Evolutionary conservation across 2,797 vertebrate genomes (phyloP).

Genomic region (Halcyon leucocephala): DNA sequence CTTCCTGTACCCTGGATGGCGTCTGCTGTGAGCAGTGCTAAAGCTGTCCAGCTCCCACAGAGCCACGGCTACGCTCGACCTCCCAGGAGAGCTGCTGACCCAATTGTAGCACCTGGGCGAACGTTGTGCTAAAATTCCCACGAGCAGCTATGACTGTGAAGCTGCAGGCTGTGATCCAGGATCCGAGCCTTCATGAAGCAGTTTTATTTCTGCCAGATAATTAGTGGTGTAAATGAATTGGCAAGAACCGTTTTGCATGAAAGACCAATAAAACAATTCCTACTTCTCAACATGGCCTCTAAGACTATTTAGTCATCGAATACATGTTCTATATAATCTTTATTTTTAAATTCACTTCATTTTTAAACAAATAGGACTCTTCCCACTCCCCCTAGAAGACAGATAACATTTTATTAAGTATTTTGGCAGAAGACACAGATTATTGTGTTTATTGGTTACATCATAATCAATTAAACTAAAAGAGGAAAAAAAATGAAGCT

Average conservation of each 20-base stretch:
- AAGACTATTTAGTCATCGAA: neutral
- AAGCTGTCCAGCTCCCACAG: neutral
- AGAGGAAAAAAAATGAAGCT: conserved; percentile 15
- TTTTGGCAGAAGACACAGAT: conserved; percentile 41
- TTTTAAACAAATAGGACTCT: neutral
- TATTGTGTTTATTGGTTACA: conserved; percentile 36
- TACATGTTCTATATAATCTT: neutral
- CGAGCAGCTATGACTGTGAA: neutral
- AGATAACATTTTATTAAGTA: neutral
- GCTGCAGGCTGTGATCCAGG: neutral
- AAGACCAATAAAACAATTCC: neutral
- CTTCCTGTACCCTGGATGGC: neutral
- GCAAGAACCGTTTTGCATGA: neutral
- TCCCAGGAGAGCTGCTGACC: neutral
- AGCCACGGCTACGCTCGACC: fast-evolving
- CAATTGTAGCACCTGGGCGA: neutral
- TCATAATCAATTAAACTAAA: conserved; percentile 34
- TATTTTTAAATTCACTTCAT: neutral
- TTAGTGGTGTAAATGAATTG: neutral
- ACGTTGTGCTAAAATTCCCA: neutral
- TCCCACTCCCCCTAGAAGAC: neutral
- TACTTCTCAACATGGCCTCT: neutral
- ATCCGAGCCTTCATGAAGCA: neutral
- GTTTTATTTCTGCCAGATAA: neutral
- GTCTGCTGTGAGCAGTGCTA: neutral